A percentile compares a stretch with the other conserved stretches of the same genome.
Conservation (phyloP, 2,888 invertebrate species). For the Pyrrhosoma nymphula region DNA sequence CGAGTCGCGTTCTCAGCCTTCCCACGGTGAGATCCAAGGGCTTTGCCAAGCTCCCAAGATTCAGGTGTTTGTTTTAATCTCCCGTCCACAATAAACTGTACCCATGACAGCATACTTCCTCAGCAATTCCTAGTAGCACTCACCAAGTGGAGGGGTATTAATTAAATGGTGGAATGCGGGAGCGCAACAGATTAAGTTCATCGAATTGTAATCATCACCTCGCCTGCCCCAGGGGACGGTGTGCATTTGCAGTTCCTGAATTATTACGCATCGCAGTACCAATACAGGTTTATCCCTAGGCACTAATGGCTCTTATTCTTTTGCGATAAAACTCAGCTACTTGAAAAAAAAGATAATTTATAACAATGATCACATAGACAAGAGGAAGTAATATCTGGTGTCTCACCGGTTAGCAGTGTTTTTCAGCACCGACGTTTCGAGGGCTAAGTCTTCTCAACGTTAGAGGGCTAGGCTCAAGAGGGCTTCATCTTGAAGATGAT, state of each 20-base stretch:
- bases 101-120: background rate
- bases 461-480: no score
- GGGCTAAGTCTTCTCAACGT: no score
- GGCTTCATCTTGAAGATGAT: no score
- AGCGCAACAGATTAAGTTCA: background rate
- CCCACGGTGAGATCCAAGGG: slow-evolving; percentile 17
- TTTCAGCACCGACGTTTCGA: no score
- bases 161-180: background rate
- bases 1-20: background rate
- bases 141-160: background rate
- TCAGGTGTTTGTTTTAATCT: background rate
- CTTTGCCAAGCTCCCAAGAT: slow-evolving; percentile 4
- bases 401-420: no score
- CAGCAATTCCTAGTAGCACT: background rate
- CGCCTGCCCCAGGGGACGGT: background rate
- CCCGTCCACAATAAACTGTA: background rate
- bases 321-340: background rate
- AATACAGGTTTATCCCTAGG: background rate
- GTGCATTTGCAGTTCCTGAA: background rate
- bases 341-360: background rate
- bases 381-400: no score
- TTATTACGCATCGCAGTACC: background rate
- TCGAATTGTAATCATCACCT: background rate
- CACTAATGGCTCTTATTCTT: background rate
- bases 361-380: background rate